phyloP scores from a whole-genome alignment of 2,113 vertebrate species.

The Pyxicephalus adspersus region DNA sequence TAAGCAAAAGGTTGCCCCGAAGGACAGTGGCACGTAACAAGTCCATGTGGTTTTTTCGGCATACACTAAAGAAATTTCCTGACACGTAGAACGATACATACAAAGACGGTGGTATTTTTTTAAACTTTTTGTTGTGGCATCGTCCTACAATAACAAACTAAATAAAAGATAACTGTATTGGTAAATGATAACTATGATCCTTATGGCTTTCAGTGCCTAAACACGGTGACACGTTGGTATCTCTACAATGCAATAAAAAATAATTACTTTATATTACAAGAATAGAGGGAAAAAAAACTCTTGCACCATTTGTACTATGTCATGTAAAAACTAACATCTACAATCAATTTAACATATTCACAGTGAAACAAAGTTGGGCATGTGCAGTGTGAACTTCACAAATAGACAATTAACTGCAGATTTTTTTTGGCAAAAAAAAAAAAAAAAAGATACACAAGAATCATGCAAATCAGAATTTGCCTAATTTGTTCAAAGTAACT shows the following conservation, averaged over 20 bases:
- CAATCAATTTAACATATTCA: slow-evolving; percentile 53
- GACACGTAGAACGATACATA: slow-evolving; percentile 63
- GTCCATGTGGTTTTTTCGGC: slow-evolving; percentile 61
- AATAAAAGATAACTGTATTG: slow-evolving; percentile 67
- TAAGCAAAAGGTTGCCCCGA: slow-evolving; percentile 60
- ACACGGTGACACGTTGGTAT: slow-evolving; percentile 61
- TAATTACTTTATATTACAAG: slow-evolving; percentile 58
- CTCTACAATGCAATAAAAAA: slow-evolving; percentile 62
- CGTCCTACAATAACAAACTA: slow-evolving; percentile 67
- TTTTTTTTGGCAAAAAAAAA: slow-evolving; percentile 53
- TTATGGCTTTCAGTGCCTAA: slow-evolving; percentile 64
- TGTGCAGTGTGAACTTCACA: slow-evolving; percentile 73
- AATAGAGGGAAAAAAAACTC: slow-evolving; percentile 26
- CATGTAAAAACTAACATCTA: slow-evolving; percentile 51
- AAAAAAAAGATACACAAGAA: slow-evolving; percentile 45
- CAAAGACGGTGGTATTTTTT: slow-evolving; percentile 64
- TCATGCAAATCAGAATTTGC: slow-evolving; percentile 49
- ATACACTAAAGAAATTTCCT: slow-evolving; percentile 67
- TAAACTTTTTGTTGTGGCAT: slow-evolving; percentile 57
- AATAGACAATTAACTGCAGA: slow-evolving; percentile 58
- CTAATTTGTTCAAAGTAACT: slow-evolving; percentile 42
- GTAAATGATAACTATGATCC: slow-evolving; percentile 71
- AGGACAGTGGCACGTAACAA: slow-evolving; percentile 62
- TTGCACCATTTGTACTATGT: slow-evolving; percentile 33
- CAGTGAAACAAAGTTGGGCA: slow-evolving; percentile 65